phyloP scores from a whole-genome alignment of 2,797 vertebrate genomes.

The Hephaestus fuliginosus region DNA sequence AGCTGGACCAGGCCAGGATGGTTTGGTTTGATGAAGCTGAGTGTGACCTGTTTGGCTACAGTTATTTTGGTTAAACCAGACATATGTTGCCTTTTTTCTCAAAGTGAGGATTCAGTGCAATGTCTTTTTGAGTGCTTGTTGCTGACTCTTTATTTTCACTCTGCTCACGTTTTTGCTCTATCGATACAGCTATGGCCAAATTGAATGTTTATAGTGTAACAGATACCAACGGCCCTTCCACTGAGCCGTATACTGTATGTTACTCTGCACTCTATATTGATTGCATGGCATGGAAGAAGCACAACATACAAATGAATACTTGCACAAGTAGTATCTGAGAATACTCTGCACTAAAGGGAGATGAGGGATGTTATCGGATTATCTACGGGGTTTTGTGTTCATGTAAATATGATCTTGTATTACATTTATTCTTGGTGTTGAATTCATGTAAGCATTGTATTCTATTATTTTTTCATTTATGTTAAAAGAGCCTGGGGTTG shows the following conservation, averaged over 20 bases:
- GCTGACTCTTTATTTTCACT: slow-evolving; percentile 12
- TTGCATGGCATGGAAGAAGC: slow-evolving; percentile 19
- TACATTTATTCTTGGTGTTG: slow-evolving; percentile 28
- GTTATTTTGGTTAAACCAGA: slow-evolving; percentile 37
- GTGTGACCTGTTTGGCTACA: slow-evolving; percentile 18
- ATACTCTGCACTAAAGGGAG: slow-evolving; percentile 15
- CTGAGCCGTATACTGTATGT: slow-evolving; percentile 9
- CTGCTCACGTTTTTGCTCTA: slow-evolving; percentile 2
- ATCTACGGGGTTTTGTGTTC: slow-evolving; percentile 27
- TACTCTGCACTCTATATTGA: slow-evolving; percentile 37
- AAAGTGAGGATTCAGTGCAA: slow-evolving; percentile 5
- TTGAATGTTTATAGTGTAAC: slow-evolving; percentile 28
- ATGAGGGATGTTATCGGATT: not conserved
- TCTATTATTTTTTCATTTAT: slow-evolving; percentile 21
- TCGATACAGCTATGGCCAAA: slow-evolving; percentile 4
- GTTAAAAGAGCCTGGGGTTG: slow-evolving; percentile 31
- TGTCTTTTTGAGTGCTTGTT: not conserved
- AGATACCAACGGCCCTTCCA: not conserved
- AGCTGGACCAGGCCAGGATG: slow-evolving; percentile 10
- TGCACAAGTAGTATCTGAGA: not conserved
- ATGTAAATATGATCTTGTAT: slow-evolving; percentile 36
- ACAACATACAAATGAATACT: slow-evolving; percentile 14
- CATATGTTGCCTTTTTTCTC: slow-evolving; percentile 31
- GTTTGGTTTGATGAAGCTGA: slow-evolving; percentile 33
- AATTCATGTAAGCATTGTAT: slow-evolving; percentile 38